Conservation (phyloP, 2,113 vertebrate genomes). For the rat (Rattus norvegicus) region GRCr8 NC_086023.1:54052501-54053000, state of each 20-base stretch:
- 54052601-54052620: no score
- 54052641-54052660: no score
- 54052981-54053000: background rate
- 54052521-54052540: background rate
- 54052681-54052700: background rate
- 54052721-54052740: background rate
- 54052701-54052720: background rate
- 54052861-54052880: background rate
- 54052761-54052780: background rate
- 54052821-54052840: background rate
- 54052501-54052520: background rate
- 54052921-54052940: background rate
- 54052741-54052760: background rate
- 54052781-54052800: background rate
- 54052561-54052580: background rate
- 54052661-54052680: no score
- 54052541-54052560: background rate
- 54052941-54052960: background rate
- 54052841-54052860: background rate
- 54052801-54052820: background rate
- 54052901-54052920: background rate
- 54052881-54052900: background rate
- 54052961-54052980: background rate
- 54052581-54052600: no score
- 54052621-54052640: no score